Evolutionary conservation across 2,888 invertebrate genomes (phyloP), one percentile per base, ranked within the genome.

Genomic region (Ochropleura plecta): DNA sequence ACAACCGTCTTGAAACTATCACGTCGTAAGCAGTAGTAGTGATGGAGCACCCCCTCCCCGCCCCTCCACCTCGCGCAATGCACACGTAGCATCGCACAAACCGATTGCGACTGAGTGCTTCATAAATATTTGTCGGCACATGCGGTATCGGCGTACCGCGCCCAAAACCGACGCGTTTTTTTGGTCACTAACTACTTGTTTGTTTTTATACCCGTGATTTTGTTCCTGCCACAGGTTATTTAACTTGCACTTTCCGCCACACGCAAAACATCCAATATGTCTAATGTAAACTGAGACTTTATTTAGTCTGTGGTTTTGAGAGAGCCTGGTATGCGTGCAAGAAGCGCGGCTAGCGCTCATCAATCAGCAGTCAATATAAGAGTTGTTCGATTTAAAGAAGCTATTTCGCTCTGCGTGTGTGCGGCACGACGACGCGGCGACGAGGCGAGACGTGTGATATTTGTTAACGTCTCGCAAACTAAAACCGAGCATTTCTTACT

Each of bases 81-180:
- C n/a, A 16, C 14, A 9, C n/a, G 30, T 30, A 44, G 18, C 64
- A 42, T 63, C 48, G 49, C 55, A 20, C 65, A 53, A 85, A 88
- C 85, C 87, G 90, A 86, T 88, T 78, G 79, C 84, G 77, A 79
- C 84, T 79, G 92, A 93, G 93, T 92, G 93, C 88, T 93, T 87
- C 88, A 92, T 93, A 90, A 93, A 93, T 93, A 93, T 92, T 92
- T 91, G 92, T 90, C 86, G 88, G 90, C 89, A 88, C 88, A 83
- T 87, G 90, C 86, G 84, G 86, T 77, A 74, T 78, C 81, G 82
- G 76, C 82, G 82, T 80, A 76, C 81, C 30, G 44, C 68, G 30
- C 49, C 16, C 69, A 18, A 79, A 85, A 88, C 59, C 16, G 40
- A 20, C 16, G 44, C 59, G 12, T 66, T 76, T 83, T 78, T 86